Evolutionary conservation across 2,113 vertebrate species (phyloP).

Genomic region (Speoplatyrhinus poulsoni): DNA sequence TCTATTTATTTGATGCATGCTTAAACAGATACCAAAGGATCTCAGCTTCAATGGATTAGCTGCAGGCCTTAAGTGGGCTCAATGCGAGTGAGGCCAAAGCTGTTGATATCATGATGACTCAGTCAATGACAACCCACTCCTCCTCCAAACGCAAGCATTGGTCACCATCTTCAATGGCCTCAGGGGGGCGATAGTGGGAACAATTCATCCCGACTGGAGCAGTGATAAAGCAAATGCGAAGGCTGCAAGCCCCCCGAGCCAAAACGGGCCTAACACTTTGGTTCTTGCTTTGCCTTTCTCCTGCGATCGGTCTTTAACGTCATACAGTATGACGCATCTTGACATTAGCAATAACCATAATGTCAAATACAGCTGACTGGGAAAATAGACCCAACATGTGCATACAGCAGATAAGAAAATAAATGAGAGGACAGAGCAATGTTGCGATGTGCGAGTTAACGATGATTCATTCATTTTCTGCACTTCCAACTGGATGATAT

Average conservation of each 20-base stretch:
- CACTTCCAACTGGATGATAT: constrained; percentile 56
- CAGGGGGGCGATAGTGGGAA: constrained; percentile 57
- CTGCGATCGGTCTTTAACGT: constrained; percentile 44
- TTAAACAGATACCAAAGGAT: constrained; percentile 22
- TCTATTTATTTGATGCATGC: constrained; percentile 18
- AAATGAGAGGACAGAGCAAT: constrained; percentile 51
- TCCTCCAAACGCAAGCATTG: constrained; percentile 35
- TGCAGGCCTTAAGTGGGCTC: background rate
- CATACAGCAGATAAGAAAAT: constrained; percentile 62
- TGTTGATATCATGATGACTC: constrained; percentile 40
- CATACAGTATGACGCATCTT: constrained; percentile 54
- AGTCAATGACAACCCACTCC: constrained; percentile 40
- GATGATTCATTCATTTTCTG: constrained; percentile 61
- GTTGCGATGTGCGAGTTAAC: constrained; percentile 56
- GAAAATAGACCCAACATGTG: constrained; percentile 33
- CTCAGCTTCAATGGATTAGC: background rate
- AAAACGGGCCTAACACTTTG: constrained; percentile 40
- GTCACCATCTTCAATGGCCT: constrained; percentile 57
- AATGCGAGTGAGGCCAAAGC: constrained; percentile 15
- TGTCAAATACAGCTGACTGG: constrained; percentile 35
- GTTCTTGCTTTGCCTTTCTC: constrained; percentile 54
- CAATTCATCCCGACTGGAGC: constrained; percentile 50
- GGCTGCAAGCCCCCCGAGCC: constrained; percentile 38
- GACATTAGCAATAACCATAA: constrained; percentile 55
- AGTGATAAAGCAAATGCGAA: constrained; percentile 63